Conservation (phyloP, 2,113 vertebrate genomes). For the Tragulus kanchil region DNA sequence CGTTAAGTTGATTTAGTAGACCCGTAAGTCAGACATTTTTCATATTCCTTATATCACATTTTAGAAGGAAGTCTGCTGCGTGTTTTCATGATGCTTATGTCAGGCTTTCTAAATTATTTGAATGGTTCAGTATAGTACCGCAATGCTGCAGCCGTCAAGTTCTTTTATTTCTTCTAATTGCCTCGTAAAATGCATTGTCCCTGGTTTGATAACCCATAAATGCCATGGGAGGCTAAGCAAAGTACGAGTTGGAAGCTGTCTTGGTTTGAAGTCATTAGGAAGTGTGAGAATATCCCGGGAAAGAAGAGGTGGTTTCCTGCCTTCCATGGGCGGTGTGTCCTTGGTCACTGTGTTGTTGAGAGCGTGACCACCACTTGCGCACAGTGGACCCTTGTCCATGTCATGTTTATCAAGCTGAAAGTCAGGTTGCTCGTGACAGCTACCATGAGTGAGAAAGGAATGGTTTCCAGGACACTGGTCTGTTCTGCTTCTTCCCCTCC, state of each 20-base stretch:
- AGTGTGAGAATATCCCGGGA: not conserved
- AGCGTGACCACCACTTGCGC: not conserved
- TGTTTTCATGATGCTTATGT: slow-evolving; percentile 45
- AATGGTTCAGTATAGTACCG: not conserved
- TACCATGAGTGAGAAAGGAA: not conserved
- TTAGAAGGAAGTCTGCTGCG: slow-evolving; percentile 43
- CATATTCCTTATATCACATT: not conserved
- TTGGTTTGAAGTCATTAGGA: slow-evolving; percentile 1
- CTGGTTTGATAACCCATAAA: not conserved
- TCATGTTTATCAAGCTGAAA: not conserved
- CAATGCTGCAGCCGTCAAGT: not conserved
- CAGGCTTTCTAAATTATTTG: not conserved
- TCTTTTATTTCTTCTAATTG: not conserved
- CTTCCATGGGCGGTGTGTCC: not conserved
- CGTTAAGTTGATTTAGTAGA: slow-evolving; percentile 36
- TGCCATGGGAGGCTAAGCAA: not conserved
- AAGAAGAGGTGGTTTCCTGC: not conserved
- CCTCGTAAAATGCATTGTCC: slow-evolving; percentile 23
- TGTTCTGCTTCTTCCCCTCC: not conserved
- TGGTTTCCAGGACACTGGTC: not conserved
- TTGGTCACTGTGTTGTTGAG: not conserved
- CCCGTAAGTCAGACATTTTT: slow-evolving; percentile 33
- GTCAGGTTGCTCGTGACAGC: not conserved
- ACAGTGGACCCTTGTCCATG: not conserved
- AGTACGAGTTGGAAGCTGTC: not conserved